Conservation (phyloP, 2,888 invertebrate species). For the Myathropa florea region DNA sequence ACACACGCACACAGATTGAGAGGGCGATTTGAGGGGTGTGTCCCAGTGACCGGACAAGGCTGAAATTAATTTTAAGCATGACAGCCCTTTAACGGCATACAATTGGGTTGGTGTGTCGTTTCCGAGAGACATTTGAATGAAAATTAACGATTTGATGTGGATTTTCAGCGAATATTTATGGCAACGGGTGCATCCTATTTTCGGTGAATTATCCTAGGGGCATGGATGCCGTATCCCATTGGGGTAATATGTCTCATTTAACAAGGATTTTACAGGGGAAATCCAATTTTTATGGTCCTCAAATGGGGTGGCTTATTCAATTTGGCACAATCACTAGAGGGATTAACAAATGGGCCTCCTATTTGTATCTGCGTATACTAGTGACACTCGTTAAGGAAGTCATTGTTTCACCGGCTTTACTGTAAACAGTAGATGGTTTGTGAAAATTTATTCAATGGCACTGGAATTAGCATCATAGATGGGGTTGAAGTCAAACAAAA, state of each 20-base stretch:
- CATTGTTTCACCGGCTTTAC: not conserved
- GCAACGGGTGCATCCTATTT: not conserved
- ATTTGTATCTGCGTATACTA: not conserved
- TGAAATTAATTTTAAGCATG: conserved; percentile 55
- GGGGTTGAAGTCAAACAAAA: not conserved
- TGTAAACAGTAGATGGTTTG: not conserved
- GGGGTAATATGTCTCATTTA: conserved; percentile 35
- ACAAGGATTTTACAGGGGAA: not conserved
- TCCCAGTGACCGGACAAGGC: conserved; percentile 22
- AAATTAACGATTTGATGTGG: conserved; percentile 58
- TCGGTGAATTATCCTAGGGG: conserved; percentile 19
- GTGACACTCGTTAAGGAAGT: not conserved
- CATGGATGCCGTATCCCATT: not conserved
- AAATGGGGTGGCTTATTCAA: conserved; percentile 7
- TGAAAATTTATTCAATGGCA: not conserved
- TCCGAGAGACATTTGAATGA: conserved; percentile 42
- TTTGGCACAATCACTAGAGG: conserved; percentile 20
- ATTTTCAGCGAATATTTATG: conserved; percentile 39
- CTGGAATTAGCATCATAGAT: not conserved
- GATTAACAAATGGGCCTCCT: conserved; percentile 19
- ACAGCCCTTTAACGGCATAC: conserved; percentile 47
- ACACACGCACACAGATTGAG: not conserved
- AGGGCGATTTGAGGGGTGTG: not conserved
- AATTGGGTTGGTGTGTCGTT: conserved; percentile 44
- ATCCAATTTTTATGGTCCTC: not conserved